Evolutionary conservation across 2,113 vertebrate genomes (phyloP), one percentile per base, ranked within the genome.

Genomic region (Tetrao urogallus): DNA sequence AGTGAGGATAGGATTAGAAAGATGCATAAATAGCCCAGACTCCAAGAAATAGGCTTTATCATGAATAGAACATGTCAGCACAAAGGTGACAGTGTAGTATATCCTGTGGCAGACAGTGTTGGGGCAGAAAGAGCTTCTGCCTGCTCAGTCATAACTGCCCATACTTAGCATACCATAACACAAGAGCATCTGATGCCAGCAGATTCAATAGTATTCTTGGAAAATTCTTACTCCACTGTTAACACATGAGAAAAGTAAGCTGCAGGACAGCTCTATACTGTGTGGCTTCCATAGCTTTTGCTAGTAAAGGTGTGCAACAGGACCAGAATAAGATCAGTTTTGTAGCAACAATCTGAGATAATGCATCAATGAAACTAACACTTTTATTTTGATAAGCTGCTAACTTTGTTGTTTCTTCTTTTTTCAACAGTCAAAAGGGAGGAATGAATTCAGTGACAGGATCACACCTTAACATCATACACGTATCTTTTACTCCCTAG

Each of bases 181-280:
- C 17, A 14, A 67, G 11, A 24, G 25, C 30, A 81, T 72, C 8
- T 47, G 57, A 14, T 24, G 32, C 19, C 47, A 38, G 12, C 25
- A 56, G 1, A 0, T 50, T 42, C 25, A 38, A 76, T 19, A 6
- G 4, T 13, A 9, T 38, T 50, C 42, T 27, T 34, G 36, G 54
- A 40, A 81, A 76, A 66, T 8, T n/a, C 21, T 77, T 40, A n/a
- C 61, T 66, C 40, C 3, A 0, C 43, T 36, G 38, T 43, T 32
- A 43, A 15, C 12, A 6, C 22, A 10, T 4, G 4, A 85, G 75
- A 38, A 66, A 48, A 56, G 20, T 16, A 25, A 65, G 32, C 42
- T 42, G 16, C 50, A 75, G 50, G 57, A 47, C 25, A 0, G 40
- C 64, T 3, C 2, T 3, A 6, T 1, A 0, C 6, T 2, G 10